Evolutionary conservation across 1,140 invertebrate genomes (phyloP), one percentile per base, ranked within the genome.

Genomic region (Bombus superbus): DNA sequence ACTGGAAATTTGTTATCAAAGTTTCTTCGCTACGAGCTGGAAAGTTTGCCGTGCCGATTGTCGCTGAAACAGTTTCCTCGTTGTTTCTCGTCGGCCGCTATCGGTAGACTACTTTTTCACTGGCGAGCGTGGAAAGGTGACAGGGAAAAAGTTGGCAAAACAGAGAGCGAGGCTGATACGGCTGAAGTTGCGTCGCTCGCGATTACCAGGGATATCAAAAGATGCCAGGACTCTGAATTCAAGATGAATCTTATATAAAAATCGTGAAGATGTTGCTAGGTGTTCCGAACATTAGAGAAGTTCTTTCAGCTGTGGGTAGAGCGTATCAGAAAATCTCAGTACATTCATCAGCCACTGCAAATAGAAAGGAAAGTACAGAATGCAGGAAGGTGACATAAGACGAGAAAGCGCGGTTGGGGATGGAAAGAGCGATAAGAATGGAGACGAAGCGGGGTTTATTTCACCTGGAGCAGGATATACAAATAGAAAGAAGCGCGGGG

Each of bases 371-470:
- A 25, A n/a, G 44, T 35, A 22, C 22, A 40, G 28, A 22, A 40
- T 25, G 40, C 13, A 62, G 2, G 10, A 22, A 32, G 44, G 66
- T 69, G 78, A 80, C 44, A 68, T 32, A 47, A 75, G 42, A 25
- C 2, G 15, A 32, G 71, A 64, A 10, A 69, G 32, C n/a, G 22
- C 1, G 44, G 13, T 25, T 5, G 13, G 25, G 25, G 28, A 42
- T 42, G 22, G 13, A 42, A n/a, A 8, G 28, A 64, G 28, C 28
- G 76, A 64, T 44, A 78, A 78, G 76, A 78, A 78, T 78, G 44
- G n/a, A 47, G 5, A n/a, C 59, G 40, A 42, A 78, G 18, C 28
- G 42, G 42, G n/a, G n/a, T 79, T 79, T 79, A 78, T 64, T 78
- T 66, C 76, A n/a, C n/a, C 18, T 18, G 10, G 11, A 35, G 22